phyloP scores from a whole-genome alignment of 2,113 vertebrate species.

The Eretmochelys imbricata region DNA sequence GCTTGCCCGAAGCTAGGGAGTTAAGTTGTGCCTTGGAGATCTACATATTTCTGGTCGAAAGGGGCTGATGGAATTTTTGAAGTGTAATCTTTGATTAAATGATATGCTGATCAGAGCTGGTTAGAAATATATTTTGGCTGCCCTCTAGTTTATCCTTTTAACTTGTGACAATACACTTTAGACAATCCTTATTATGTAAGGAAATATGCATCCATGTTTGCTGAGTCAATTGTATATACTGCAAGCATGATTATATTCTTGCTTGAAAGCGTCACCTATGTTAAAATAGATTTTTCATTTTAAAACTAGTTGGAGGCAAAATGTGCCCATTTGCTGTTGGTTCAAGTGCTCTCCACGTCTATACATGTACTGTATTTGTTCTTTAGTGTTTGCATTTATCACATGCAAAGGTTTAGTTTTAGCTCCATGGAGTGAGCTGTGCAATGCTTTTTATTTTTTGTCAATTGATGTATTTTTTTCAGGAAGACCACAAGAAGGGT shows the following conservation, averaged over 20 bases:
- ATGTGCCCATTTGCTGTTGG: background rate
- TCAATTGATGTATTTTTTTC: background rate
- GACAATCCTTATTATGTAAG: background rate
- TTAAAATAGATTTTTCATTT: background rate
- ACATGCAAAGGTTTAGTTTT: background rate
- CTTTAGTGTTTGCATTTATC: rapidly evolving
- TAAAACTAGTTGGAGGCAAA: background rate
- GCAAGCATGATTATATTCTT: background rate
- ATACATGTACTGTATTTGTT: rapidly evolving
- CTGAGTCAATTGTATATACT: background rate
- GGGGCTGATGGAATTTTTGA: rapidly evolving
- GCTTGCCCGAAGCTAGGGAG: rapidly evolving
- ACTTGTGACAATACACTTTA: background rate
- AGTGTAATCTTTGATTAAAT: background rate
- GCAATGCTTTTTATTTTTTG: background rate
- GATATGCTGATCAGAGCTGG: background rate
- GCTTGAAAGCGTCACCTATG: rapidly evolving
- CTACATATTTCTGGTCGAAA: background rate
- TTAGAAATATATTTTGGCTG: background rate
- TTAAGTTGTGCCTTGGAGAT: no score
- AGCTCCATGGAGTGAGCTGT: rapidly evolving
- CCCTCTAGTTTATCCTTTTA: background rate
- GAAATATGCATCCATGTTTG: rapidly evolving
- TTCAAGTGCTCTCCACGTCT: background rate
- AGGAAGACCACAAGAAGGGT: background rate